Evolutionary conservation across 2,113 vertebrate species (phyloP), one percentile per base, ranked within the genome.

Genomic region (Apeltes quadracus): DNA sequence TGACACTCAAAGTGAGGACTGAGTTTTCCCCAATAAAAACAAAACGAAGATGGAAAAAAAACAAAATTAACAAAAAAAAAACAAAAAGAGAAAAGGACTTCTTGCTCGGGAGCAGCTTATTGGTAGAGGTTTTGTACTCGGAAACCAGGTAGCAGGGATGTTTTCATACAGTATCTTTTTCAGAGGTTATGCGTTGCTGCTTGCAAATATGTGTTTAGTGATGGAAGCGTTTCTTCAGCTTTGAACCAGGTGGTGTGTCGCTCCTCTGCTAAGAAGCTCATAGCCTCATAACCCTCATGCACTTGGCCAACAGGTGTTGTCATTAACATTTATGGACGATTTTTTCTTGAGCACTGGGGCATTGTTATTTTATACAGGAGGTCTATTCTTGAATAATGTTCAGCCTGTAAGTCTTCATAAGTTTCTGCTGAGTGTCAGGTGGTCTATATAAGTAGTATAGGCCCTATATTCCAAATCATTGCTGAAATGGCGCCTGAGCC

Each of bases 51-150:
- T 81, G 82, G 76, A 84, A 87, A 89, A 91, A 94, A 94, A 95
- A 96, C 92, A 81, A 34, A 87, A 91, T 87, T 76, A 70, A 77
- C 76, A 38, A 78, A 78, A 86, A 86, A 84, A 87, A 83, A 78
- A 85, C 1, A 90, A 85, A 90, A 88, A 85, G 87, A 86, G 94
- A 96, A 96, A 97, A 94, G 96, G 97, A 98, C 97, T 97, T 97
- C 96, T 97, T 93, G 98, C 96, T 98, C 96, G 92, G 96, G 96
- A 97, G 97, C 96, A 96, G 95, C 95, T 97, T 97, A 96, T 93
- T 95, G 96, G 95, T 98, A 96, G 96, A 97, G 96, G 97, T 98
- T 99, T 99, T 99, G 95, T 99, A 99, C 97, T 97, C 96, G 95
- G 96, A 96, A 95, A 97, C 94, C 95, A 89, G 94, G 96, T 98